Percentiles rank a stretch among this genome's conserved stretches.
These are phyloP conservation scores for Serinus canaria DNA, from an alignment of 2,113 vertebrate species.

Conservation along the genomic window DNA sequence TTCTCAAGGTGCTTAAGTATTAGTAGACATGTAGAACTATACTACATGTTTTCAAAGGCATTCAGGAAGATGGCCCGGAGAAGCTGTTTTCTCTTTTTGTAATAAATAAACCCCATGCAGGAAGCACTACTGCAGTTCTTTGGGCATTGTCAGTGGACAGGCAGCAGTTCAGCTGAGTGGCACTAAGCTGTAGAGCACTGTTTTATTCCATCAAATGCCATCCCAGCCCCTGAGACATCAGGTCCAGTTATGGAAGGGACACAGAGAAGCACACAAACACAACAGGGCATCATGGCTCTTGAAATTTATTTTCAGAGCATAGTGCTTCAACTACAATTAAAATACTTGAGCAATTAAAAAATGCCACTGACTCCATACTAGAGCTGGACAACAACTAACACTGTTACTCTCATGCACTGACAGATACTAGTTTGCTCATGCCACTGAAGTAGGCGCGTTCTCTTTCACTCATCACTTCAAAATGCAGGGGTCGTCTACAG, in stretches of 20 bases:
- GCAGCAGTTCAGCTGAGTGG: background rate
- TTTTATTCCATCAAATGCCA: background rate
- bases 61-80: background rate
- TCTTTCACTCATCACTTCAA: constrained; percentile 93
- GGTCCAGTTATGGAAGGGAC: background rate
- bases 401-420: constrained; percentile 76
- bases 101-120: accelerated
- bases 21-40: accelerated
- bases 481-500: constrained; percentile 92
- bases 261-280: background rate
- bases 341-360: constrained; percentile 64
- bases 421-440: constrained; percentile 88
- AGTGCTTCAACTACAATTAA: constrained; percentile 56
- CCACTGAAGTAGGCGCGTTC: constrained; percentile 92
- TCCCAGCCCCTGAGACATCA: background rate
- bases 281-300: background rate
- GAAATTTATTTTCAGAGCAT: constrained; percentile 70
- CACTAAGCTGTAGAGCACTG: background rate
- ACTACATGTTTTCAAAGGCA: background rate
- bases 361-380: constrained; percentile 20
- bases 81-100: background rate
- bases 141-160: accelerated
- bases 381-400: background rate
- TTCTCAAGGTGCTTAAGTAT: background rate
- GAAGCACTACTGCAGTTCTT: background rate